Base-by-base conservation (phyloP, 1,140 invertebrate genomes). In the Cotesia vestalis region DNA sequence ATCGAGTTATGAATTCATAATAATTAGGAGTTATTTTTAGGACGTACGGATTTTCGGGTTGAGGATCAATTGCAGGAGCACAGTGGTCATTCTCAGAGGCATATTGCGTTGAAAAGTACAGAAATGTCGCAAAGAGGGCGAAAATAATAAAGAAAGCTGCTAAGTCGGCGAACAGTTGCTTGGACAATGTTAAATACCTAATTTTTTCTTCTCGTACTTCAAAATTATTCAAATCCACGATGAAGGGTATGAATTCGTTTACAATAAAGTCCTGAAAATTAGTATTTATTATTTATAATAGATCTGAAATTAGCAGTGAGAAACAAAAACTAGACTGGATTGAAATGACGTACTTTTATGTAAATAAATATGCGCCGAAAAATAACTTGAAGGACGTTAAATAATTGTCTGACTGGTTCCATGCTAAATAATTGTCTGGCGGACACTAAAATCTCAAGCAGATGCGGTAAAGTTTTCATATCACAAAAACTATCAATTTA, bases 351-450 rank as follows among this genome's bases (percentile, higher is more conserved):
- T 78, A 83, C 81, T 70, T 69, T 76, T 67, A 83, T 27, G 55
- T 77, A 82, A 71, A 76, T 75, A 55, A 78, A 76, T 62, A 81
- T 66, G 64, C 77, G 75, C 59, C 53, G 60, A 57, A 76, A 20
- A 51, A 81, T 76, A 38, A 79, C 34, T 52, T 70, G 77, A 55
- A 81, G 11, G 9, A 80, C 52, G 59, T 78, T 71, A 55, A 73
- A 82, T 62, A 77, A 61, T 51, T 77, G 73, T 38, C 61, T 73
- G 11, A 80, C 9, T 36, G 79, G 78, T 5, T 77, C 76, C 80
- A 83, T 81, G 27, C 52, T 75, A 6, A 8, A 8, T 1, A 35
- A n/a, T 55, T 70, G 36, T 40, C 9, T 69, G 12, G 55, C 63
- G n/a, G 20, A 60, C 34, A 35, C 17, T 5, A 53, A 67, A 68